phyloP scores from a whole-genome alignment of 2,797 vertebrate genomes.

The Sebastiscus tertius region DNA sequence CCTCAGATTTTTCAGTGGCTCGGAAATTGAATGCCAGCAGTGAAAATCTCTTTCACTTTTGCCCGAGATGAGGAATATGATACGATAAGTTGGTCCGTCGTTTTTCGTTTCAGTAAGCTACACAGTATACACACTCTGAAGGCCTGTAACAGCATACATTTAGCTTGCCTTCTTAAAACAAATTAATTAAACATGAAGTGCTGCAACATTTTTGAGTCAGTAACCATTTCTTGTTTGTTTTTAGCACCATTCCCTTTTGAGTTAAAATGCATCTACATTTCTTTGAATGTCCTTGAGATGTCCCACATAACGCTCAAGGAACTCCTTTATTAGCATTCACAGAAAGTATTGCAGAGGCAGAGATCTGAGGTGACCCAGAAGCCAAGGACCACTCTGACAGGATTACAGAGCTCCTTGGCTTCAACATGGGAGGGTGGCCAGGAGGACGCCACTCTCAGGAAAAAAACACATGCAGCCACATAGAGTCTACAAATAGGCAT shows the following conservation, averaged over 20 bases:
- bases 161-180: neutral
- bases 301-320: conserved; percentile 39
- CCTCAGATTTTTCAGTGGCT: neutral
- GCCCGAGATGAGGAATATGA: neutral
- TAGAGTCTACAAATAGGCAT: conserved; percentile 9
- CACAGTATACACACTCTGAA: neutral
- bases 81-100: neutral
- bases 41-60: neutral
- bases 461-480: neutral
- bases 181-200: conserved; percentile 28
- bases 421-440: conserved; percentile 29
- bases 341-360: conserved; percentile 33
- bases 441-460: conserved; percentile 17
- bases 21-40: conserved; percentile 1
- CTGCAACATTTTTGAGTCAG: conserved; percentile 1
- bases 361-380: conserved; percentile 61
- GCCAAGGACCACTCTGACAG: conserved; percentile 46
- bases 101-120: conserved; percentile 10
- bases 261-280: conserved; percentile 11
- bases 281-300: conserved; percentile 52
- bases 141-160: neutral
- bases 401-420: conserved; percentile 52
- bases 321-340: conserved; percentile 47
- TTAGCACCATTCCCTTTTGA: conserved; percentile 16
- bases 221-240: conserved; percentile 1